Evolutionary conservation across 2,797 vertebrate genomes (phyloP), one percentile per base, ranked within the genome.

Genomic region (Microctenopoma steveboyesi): DNA sequence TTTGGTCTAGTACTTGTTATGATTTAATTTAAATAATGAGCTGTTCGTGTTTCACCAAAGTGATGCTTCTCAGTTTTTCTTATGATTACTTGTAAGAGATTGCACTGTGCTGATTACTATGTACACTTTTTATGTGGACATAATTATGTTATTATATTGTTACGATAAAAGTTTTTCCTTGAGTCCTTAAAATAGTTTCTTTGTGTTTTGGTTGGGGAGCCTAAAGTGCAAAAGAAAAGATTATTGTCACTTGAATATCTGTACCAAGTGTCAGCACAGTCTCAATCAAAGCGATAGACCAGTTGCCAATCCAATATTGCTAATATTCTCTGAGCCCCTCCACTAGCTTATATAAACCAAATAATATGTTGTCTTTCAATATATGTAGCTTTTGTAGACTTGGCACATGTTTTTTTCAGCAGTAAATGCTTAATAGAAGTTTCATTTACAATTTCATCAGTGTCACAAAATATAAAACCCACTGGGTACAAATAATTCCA

Each of bases 391-490:
- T 33, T 33, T 33, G 5, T 33, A 33, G 30, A 33, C 30, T 33
- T 33, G 30, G 22, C 30, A 63, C 37, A 39, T 12, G 16, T 46
- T 2, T 35, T 13, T 9, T 33, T 65, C 16, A 40, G 39, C 8
- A 47, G 22, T 7, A 50, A 18, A 45, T 49, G 66, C 52, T 46
- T 42, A 52, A 76, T 71, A 70, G 15, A 28, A 48, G 59, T 69
- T 72, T 59, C 25, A 27, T 64, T 30, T 12, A 25, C 12, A 40
- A 2, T 63, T 68, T 67, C n/a, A 57, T 63, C 52, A 30, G 39
- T 58, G 63, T 58, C 57, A 47, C 49, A 39, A 67, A 33, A 48
- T 49, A 64, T 70, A 25, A 63, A 71, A 69, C 8, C 25, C 28
- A 65, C 25, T 35, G 22, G 11, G 25, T 64, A 56, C 25, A 66